These are phyloP conservation scores for Acipenser oxyrinchus DNA, from an alignment of 2,797 vertebrate genomes.

Conservation along the genomic window DNA sequence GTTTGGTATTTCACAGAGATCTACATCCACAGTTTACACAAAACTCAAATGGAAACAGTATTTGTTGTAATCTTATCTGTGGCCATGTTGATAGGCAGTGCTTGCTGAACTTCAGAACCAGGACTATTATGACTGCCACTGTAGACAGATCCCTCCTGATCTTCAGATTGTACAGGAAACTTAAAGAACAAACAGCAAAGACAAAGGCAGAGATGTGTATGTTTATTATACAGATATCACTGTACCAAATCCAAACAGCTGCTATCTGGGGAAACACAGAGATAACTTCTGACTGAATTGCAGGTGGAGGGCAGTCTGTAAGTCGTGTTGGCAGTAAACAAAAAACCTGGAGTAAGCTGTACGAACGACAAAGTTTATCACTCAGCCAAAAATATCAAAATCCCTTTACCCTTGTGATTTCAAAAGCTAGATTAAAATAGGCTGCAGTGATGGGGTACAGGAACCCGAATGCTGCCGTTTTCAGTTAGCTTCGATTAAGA, in stretches of 20 bases:
- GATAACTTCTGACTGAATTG: slow-evolving; percentile 40
- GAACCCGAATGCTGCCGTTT: too few species aligned
- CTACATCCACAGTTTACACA: slow-evolving; percentile 59
- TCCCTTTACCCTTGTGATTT: too few species aligned
- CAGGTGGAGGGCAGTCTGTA: slow-evolving; percentile 37
- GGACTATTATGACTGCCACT: slow-evolving; percentile 55
- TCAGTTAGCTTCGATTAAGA: too few species aligned
- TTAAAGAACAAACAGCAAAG: slow-evolving; percentile 27
- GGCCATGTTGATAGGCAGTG: slow-evolving; percentile 56
- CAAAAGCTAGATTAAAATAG: too few species aligned
- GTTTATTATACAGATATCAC: slow-evolving; percentile 23
- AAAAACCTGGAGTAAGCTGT: too few species aligned
- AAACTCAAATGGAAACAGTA: slow-evolving; percentile 62
- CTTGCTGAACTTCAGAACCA: slow-evolving; percentile 43
- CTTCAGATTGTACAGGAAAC: slow-evolving; percentile 28
- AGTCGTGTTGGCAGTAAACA: background rate
- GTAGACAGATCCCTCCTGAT: slow-evolving; percentile 27
- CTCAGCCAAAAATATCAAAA: too few species aligned
- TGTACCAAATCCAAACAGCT: slow-evolving; percentile 39
- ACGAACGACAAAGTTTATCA: too few species aligned
- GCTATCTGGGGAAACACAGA: slow-evolving; percentile 34
- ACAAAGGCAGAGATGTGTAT: background rate
- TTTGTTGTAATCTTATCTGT: slow-evolving; percentile 66
- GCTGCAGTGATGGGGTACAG: too few species aligned
- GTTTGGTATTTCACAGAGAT: background rate